Percentiles rank a stretch among this genome's conserved stretches.
These are phyloP conservation scores for Corythoichthys intestinalis DNA, from an alignment of 2,113 vertebrate species.

Conservation along the genomic window DNA sequence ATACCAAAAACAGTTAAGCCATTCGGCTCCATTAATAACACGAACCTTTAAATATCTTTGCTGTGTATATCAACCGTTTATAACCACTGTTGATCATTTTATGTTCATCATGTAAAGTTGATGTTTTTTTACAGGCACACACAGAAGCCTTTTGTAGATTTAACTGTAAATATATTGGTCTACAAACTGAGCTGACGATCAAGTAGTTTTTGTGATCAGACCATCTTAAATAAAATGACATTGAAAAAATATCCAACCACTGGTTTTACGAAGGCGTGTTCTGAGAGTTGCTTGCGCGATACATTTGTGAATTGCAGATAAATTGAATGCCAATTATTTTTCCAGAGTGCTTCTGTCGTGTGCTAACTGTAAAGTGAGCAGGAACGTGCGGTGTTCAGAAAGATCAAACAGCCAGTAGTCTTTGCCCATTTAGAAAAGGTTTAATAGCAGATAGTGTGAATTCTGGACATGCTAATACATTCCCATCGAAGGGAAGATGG, in stretches of 20 bases:
- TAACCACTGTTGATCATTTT: conserved; percentile 68
- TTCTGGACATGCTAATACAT: not conserved
- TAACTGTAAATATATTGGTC: conserved; percentile 52
- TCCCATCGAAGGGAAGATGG: not conserved
- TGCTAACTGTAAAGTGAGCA: too few relatives aligned
- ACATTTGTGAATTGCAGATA: too few relatives aligned
- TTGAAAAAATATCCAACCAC: not conserved
- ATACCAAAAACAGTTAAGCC: conserved; percentile 24
- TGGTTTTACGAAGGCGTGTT: not conserved
- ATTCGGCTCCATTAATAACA: not conserved
- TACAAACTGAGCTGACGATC: conserved; percentile 49
- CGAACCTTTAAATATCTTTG: conserved; percentile 18
- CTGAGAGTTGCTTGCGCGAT: too few relatives aligned
- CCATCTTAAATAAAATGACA: conserved; percentile 8
- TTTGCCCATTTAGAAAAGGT: not conserved
- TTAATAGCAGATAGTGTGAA: not conserved
- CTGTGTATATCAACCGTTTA: conserved; percentile 49
- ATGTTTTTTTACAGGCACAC: conserved; percentile 57
- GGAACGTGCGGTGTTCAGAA: not conserved
- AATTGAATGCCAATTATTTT: too few relatives aligned
- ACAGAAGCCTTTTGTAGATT: conserved; percentile 55
- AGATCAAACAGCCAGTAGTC: not conserved
- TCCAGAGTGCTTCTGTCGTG: too few relatives aligned
- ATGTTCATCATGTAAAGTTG: conserved; percentile 32
- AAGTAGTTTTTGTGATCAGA: conserved; percentile 57